Conservation (phyloP, 2,113 vertebrate genomes). For the Oceanodroma tethys region DNA sequence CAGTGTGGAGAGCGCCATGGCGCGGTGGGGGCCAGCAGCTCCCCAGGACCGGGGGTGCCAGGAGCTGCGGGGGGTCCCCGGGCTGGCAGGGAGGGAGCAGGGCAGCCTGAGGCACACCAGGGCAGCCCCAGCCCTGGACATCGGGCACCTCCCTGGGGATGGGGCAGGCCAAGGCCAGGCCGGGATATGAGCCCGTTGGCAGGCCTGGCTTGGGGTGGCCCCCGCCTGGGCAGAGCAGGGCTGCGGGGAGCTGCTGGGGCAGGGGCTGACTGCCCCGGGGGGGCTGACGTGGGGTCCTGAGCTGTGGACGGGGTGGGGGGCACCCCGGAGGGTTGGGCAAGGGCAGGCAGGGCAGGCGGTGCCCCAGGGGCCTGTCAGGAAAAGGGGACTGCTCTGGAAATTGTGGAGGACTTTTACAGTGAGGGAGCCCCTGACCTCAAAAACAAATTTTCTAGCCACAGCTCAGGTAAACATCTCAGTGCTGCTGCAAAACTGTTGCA, state of each 20-base stretch:
- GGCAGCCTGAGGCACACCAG: not conserved
- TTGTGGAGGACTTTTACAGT: not conserved
- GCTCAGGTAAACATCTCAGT: not conserved
- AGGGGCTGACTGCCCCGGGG: fast-evolving
- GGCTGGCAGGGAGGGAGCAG: not conserved
- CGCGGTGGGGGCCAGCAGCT: fast-evolving
- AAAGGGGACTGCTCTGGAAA: not conserved
- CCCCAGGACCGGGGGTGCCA: fast-evolving
- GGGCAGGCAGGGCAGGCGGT: not conserved
- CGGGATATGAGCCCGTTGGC: not conserved
- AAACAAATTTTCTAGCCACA: not conserved
- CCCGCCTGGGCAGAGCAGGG: not conserved
- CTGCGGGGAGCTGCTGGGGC: not conserved
- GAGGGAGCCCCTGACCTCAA: not conserved
- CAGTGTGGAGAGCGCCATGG: not conserved
- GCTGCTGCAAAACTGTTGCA: not conserved
- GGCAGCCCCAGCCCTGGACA: not conserved
- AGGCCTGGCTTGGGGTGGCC: not conserved
- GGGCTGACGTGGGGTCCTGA: not conserved
- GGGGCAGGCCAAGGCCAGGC: not conserved
- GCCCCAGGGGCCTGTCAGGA: fast-evolving
- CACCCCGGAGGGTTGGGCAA: not conserved
- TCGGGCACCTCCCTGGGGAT: not conserved
- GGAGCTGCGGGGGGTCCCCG: not conserved
- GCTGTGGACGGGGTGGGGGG: fast-evolving